Conservation (phyloP, 2,797 vertebrate genomes). For the Brachyalestes nurse region DNA sequence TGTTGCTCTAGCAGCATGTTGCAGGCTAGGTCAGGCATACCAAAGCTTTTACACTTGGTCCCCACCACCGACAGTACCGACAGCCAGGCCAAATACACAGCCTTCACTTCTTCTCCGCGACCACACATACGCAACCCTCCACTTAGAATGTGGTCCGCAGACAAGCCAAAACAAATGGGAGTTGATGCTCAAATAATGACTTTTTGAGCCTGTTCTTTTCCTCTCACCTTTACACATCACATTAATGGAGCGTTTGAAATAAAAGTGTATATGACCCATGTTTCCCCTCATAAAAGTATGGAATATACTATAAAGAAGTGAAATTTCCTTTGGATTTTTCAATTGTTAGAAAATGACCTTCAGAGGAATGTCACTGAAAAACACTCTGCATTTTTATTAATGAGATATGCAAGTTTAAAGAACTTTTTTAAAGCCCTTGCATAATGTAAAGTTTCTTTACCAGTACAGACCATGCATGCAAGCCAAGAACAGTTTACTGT, state of each 20-base stretch:
- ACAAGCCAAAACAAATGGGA: conserved; percentile 49
- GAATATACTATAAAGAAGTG: conserved; percentile 16
- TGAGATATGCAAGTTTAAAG: background rate
- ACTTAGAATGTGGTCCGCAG: conserved; percentile 46
- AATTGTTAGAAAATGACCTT: background rate
- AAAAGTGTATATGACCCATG: conserved; percentile 25
- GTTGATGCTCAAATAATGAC: conserved; percentile 40
- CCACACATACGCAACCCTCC: conserved; percentile 48
- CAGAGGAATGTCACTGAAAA: background rate
- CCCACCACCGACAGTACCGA: conserved; percentile 19
- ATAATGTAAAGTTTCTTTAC: background rate
- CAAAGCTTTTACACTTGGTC: conserved; percentile 38
- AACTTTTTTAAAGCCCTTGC: background rate
- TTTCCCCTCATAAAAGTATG: conserved; percentile 13
- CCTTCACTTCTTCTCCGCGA: conserved; percentile 34
- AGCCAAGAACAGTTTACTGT: background rate
- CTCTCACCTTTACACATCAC: conserved; percentile 37
- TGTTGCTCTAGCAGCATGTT: conserved; percentile 38
- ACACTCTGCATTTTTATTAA: background rate
- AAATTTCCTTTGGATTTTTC: background rate
- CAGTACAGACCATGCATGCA: background rate
- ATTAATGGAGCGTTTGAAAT: conserved; percentile 31
- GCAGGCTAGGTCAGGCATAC: conserved; percentile 38
- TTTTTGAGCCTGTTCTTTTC: conserved; percentile 40
- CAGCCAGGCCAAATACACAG: conserved; percentile 36